phyloP scores from a whole-genome alignment of 1,140 invertebrate species.

The Pseudachorutes palmiensis region DNA sequence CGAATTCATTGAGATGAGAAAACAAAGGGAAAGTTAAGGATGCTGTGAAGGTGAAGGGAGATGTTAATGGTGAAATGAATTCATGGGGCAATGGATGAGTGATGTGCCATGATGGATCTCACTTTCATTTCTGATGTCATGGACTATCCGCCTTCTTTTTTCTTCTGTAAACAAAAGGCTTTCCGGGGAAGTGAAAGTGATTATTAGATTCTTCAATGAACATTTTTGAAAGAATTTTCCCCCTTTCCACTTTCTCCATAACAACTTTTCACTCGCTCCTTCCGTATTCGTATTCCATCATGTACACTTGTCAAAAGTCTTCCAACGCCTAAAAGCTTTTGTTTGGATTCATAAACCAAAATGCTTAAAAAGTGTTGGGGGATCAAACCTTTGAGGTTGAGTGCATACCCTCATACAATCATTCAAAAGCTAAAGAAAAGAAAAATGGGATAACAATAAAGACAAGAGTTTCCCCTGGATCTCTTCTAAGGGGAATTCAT shows the following conservation, averaged over 20 bases:
- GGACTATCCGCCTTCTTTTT: background rate
- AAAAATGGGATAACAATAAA: background rate
- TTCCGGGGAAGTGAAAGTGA: slow-evolving; percentile 1
- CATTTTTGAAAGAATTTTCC: slow-evolving; percentile 1
- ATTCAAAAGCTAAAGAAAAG: background rate
- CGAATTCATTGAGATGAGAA: background rate
- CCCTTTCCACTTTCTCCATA: background rate
- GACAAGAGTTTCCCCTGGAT: background rate
- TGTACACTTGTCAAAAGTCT: background rate
- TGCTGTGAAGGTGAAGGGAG: background rate
- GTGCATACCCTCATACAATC: background rate
- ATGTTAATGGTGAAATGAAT: background rate
- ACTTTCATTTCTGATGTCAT: background rate
- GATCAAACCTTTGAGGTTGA: background rate
- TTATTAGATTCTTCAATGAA: background rate
- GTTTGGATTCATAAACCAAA: background rate
- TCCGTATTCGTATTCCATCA: no score
- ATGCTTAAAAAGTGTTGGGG: background rate
- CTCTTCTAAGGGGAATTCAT: background rate
- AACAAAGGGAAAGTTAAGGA: background rate
- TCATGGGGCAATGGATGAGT: background rate
- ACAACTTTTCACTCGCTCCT: no score
- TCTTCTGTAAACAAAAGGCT: background rate
- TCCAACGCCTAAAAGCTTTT: background rate
- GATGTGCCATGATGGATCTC: slow-evolving; percentile 8